A percentile compares a stretch with the other conserved stretches of the same genome.
phyloP scores from a whole-genome alignment of 2,797 vertebrate species.

The Petrocephalus sullivani region DNA sequence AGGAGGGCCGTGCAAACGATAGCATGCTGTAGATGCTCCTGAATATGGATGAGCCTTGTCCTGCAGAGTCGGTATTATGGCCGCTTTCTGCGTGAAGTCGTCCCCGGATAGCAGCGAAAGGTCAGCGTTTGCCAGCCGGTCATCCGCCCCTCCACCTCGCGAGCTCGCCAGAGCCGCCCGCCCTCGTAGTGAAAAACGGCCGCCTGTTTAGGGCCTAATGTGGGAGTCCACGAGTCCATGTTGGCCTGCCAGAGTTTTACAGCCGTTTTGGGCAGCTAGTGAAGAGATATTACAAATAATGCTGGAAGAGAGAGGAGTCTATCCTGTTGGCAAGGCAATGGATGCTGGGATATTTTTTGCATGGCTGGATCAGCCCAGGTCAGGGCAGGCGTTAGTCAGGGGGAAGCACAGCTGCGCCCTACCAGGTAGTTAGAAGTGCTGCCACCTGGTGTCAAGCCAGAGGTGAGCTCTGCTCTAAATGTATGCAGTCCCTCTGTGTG shows the following conservation, averaged over 20 bases:
- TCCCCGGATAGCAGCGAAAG: slow-evolving; percentile 52
- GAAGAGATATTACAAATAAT: background rate
- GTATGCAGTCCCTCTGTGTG: background rate
- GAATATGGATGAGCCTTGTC: slow-evolving; percentile 39
- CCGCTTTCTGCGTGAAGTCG: slow-evolving; percentile 40
- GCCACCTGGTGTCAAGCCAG: background rate
- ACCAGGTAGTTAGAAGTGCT: background rate
- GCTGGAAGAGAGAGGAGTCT: background rate
- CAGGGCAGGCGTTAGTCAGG: background rate
- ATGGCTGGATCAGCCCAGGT: background rate
- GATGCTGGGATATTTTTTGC: background rate
- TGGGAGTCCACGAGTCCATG: background rate
- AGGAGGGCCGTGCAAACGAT: background rate
- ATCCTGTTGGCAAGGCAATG: slow-evolving; percentile 2
- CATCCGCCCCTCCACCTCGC: slow-evolving; percentile 34
- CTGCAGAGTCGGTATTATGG: slow-evolving; percentile 37
- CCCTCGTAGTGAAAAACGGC: background rate
- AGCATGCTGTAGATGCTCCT: slow-evolving; percentile 12
- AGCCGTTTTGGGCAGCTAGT: background rate
- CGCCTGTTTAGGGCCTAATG: background rate
- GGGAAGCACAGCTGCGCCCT: background rate
- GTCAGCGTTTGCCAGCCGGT: slow-evolving; percentile 55
- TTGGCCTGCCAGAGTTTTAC: background rate
- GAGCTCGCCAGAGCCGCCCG: background rate
- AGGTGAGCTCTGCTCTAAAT: background rate